These are phyloP conservation scores for Artibeus lituratus DNA, from an alignment of 2,797 vertebrate species.

Conservation along the genomic window DNA sequence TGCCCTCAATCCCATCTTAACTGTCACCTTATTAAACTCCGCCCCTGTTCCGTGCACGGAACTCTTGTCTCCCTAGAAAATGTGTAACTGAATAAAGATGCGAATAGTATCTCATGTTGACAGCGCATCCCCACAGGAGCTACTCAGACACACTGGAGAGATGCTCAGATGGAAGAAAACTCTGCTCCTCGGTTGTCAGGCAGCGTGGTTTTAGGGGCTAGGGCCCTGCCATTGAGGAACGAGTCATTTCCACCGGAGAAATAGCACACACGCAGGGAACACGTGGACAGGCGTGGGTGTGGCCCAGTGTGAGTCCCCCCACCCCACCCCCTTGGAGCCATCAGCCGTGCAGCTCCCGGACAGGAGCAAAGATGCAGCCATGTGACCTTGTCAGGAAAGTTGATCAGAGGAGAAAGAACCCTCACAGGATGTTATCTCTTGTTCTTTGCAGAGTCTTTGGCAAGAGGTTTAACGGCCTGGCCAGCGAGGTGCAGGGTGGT, in stretches of 20 bases:
- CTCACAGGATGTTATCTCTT: neutral
- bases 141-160: neutral
- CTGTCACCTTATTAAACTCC: neutral
- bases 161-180: neutral
- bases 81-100: neutral
- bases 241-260: neutral
- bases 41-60: neutral
- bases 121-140: neutral
- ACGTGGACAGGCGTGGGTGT: no score
- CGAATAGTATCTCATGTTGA: neutral
- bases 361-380: neutral
- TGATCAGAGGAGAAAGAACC: neutral
- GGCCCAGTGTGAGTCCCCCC: neutral
- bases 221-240: neutral
- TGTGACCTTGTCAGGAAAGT: neutral
- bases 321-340: neutral
- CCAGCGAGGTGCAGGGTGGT: neutral
- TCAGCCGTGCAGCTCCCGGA: neutral
- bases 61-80: neutral
- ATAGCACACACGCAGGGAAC: neutral
- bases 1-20: neutral
- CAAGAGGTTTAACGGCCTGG: neutral
- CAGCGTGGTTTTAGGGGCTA: neutral
- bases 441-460: constrained; percentile 20
- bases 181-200: neutral